Evolutionary conservation across 2,113 vertebrate species (phyloP).

Genomic region (Actenoides hombroni): DNA sequence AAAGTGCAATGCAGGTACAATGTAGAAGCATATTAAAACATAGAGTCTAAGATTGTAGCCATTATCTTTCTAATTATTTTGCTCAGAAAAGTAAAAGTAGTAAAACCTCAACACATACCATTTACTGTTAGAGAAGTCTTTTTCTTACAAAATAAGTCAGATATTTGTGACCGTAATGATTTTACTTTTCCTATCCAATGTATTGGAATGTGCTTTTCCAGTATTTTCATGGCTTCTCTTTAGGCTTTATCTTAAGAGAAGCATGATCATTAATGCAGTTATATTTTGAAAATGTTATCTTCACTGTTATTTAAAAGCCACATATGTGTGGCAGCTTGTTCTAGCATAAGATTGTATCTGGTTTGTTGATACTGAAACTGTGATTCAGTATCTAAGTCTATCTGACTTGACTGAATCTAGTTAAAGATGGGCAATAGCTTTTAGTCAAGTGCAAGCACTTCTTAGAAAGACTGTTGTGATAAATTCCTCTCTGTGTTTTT

Average conservation of each 20-base stretch:
- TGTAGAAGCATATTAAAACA: not conserved
- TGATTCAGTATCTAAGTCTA: not conserved
- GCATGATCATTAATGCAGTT: not conserved
- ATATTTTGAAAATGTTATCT: not conserved
- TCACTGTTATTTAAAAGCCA: not conserved
- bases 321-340: not conserved
- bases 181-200: not conserved
- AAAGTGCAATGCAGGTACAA: not conserved
- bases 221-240: not conserved
- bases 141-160: not conserved
- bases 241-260: not conserved
- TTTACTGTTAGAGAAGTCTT: not conserved
- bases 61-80: not conserved
- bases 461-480: not conserved
- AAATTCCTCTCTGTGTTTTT: not conserved
- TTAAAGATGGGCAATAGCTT: not conserved
- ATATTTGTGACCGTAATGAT: not conserved
- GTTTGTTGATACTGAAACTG: not conserved
- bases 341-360: not conserved
- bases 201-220: not conserved
- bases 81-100: not conserved
- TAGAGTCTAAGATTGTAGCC: not conserved
- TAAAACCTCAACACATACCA: not conserved
- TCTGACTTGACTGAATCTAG: not conserved
- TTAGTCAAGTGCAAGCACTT: not conserved